A percentile compares a stretch with the other conserved stretches of the same genome.
These are phyloP conservation scores for Rotaria magnacalcarata DNA, from an alignment of 2,888 invertebrate genomes.

Conservation along the genomic window DNA sequence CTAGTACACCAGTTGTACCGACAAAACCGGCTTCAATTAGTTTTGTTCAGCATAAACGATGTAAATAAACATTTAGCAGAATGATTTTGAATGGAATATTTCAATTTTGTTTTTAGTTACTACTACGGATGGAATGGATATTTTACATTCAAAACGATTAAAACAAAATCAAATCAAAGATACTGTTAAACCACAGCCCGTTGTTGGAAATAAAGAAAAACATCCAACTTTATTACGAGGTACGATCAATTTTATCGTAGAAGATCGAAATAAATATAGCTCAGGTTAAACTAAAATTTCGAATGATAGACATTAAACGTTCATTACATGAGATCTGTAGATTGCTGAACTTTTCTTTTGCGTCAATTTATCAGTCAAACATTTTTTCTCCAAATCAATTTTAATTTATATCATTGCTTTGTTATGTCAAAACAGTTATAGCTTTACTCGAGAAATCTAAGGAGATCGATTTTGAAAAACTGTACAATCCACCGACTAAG, in stretches of 20 bases:
- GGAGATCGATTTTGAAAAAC: too few relatives aligned
- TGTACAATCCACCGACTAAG: too few relatives aligned
- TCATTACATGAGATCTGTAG: too few relatives aligned
- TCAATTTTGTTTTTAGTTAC: not conserved
- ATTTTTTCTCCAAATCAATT: too few relatives aligned
- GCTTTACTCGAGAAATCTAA: too few relatives aligned
- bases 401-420: too few relatives aligned
- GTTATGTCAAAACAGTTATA: too few relatives aligned
- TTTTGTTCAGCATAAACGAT: slow-evolving; percentile 45
- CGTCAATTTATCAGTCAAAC: too few relatives aligned
- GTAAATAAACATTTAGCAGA: not conserved
- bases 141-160: not conserved
- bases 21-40: slow-evolving; percentile 35
- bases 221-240: slow-evolving; percentile 15
- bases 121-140: not conserved
- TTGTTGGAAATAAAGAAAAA: slow-evolving; percentile 35
- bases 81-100: not conserved
- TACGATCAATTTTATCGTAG: not conserved
- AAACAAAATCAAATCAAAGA: slow-evolving; percentile 28
- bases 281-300: too few relatives aligned
- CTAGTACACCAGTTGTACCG: not conserved
- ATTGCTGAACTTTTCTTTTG: too few relatives aligned
- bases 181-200: not conserved
- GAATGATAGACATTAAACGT: too few relatives aligned
- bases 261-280: too few relatives aligned